These are phyloP conservation scores for Lathronympha strigana DNA, from an alignment of 2,888 invertebrate genomes.

Conservation along the genomic window DNA sequence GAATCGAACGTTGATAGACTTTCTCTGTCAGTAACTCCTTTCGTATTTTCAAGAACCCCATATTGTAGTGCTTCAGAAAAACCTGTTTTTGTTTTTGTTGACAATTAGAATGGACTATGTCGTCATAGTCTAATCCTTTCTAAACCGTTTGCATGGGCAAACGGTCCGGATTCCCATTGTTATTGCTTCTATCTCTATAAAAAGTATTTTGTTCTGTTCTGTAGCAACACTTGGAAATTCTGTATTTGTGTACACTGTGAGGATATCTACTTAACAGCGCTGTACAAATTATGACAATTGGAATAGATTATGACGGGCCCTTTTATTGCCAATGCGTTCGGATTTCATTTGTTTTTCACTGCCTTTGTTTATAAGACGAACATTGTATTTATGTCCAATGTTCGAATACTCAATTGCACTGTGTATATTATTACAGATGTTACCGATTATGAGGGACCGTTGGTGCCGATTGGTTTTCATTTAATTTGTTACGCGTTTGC, in stretches of 20 bases:
- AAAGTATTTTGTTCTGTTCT: neutral
- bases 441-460: constrained; percentile 48
- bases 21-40: too few species aligned
- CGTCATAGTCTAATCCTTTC: too few species aligned
- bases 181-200: too few species aligned
- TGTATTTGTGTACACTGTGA: constrained; percentile 3
- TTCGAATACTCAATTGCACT: constrained; percentile 49
- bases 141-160: too few species aligned
- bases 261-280: neutral
- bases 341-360: constrained; percentile 27
- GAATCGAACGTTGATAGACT: too few species aligned
- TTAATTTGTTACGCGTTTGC: constrained; percentile 20
- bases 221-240: neutral
- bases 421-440: constrained; percentile 62
- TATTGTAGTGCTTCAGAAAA: too few species aligned
- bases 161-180: too few species aligned
- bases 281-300: constrained; percentile 7
- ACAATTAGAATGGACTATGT: too few species aligned
- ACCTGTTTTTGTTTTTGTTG: too few species aligned
- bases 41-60: too few species aligned
- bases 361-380: neutral
- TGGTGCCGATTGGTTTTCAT: constrained; percentile 11
- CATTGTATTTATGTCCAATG: constrained; percentile 14
- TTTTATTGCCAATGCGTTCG: constrained; percentile 8
- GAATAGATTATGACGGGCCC: neutral